Evolutionary conservation across 2,888 invertebrate species (phyloP).

Genomic region (Panorpa germanica): DNA sequence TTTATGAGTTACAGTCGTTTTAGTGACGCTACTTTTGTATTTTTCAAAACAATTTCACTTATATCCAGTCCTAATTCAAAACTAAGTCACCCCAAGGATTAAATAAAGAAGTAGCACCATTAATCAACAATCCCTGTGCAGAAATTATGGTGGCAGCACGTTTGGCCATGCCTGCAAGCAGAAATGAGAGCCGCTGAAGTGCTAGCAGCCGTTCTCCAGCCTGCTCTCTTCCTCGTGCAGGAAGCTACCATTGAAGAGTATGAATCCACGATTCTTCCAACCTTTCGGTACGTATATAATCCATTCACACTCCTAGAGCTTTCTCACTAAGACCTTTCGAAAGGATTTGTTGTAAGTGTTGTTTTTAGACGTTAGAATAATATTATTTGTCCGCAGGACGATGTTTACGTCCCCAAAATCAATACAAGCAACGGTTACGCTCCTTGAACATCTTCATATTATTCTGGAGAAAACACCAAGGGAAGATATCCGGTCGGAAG

Average conservation of each 20-base stretch:
- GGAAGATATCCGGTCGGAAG: slow-evolving; percentile 60
- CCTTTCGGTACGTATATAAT: slow-evolving; percentile 56
- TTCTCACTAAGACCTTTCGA: too few relatives aligned
- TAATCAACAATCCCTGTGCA: too few relatives aligned
- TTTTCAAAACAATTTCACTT: too few relatives aligned
- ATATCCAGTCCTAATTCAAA: too few relatives aligned
- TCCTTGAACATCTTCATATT: slow-evolving; percentile 77
- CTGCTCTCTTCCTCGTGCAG: slow-evolving; percentile 66
- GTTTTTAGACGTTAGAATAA: too few relatives aligned
- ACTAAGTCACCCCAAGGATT: too few relatives aligned
- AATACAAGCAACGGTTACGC: slow-evolving; percentile 68
- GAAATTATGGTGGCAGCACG: slow-evolving; percentile 91
- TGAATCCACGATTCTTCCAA: slow-evolving; percentile 61
- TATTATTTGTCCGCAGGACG: slow-evolving; percentile 28
- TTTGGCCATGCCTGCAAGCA: slow-evolving; percentile 75
- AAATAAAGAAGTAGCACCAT: too few relatives aligned
- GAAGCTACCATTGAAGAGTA: slow-evolving; percentile 64
- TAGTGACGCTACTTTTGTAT: too few relatives aligned
- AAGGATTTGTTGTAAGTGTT: too few relatives aligned
- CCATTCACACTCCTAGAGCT: too few relatives aligned
- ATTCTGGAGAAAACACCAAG: slow-evolving; percentile 72
- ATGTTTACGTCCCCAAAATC: slow-evolving; percentile 63
- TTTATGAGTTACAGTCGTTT: too few relatives aligned
- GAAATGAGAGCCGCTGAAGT: slow-evolving; percentile 77
- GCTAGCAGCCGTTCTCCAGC: slow-evolving; percentile 65